Evolutionary conservation across 2,797 vertebrate genomes (phyloP), one percentile per base, ranked within the genome.

Genomic region (Hypotaenidia philippensis): DNA sequence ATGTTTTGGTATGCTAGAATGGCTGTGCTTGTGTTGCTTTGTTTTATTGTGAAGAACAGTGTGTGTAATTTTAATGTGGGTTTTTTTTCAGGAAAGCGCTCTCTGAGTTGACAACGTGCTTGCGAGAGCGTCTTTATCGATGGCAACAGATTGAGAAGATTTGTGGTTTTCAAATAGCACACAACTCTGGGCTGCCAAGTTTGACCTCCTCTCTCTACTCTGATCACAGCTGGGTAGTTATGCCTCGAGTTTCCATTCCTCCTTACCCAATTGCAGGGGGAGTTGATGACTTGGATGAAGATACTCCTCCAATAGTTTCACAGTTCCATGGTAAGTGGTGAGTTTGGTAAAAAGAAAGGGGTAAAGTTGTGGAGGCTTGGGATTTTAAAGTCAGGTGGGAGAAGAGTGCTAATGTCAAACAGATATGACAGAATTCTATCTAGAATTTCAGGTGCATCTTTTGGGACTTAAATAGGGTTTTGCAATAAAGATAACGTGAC

Each of bases 141-240:
- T 99, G 99, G 99, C 99, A 99, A 61, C 99, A 99, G 97, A 99
- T 99, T 69, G 99, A 99, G 98, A 99, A 99, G 97, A 98, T 99
- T 25, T 99, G 99, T 57, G 98, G 99, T 74, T 99, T 99, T 97
- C 99, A 99, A 44, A 98, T 99, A 16, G 99, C 99, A 20, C 99
- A 99, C 94, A 99, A 99, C 97, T 99, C 99, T 3, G 99, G 99
- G 29, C 97, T 99, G 66, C 99, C 99, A 34, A 99, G 98, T 95
- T 97, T 99, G 92, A 99, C 99, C 5, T 99, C 99, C 59, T 99
- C 99, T 31, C 98, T 99, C 25, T 99, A 99, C 97, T 99, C 99
- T 2, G 99, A 99, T 95, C 99, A 99, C 98, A 99, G 99, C 97
- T 99, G 99, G 99, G 99, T 99, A 94, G 99, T 99, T 72, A 99